Evolutionary conservation across 2,797 vertebrate genomes (phyloP), one percentile per base, ranked within the genome.

Genomic region (Nannoperca australis): DNA sequence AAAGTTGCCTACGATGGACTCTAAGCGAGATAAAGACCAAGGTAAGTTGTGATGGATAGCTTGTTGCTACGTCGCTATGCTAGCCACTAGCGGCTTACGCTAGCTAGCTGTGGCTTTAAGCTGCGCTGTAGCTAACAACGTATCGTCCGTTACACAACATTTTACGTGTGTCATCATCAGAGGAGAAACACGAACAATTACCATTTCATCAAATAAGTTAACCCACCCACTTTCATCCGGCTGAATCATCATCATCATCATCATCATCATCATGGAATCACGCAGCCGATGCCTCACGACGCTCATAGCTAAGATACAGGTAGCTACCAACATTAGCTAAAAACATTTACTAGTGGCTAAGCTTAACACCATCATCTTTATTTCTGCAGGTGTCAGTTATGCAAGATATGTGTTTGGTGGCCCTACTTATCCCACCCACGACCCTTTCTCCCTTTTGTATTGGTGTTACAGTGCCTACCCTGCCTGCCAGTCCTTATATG

Each of bases 21-120:
- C 75, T 0, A 96, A 95, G 87, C 93, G 94, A 74, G 95, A 96
- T 18, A 95, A 92, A 67, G 95, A 95, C 9, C 92, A 93, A 64
- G 96, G 96, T 96, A 85, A 94, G 95, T 91, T 87, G 64, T 40
- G 78, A 73, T 58, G 83, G 79, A 72, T 74, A 79, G 91, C 88
- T 91, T 92, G 92, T 90, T 93, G 91, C 91, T 89, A 91, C 67
- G 83, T 51, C 3, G 79, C 72, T 60, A 55, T 47, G 91, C 78
- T 92, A 93, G 70, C 88, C 60, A 30, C 15, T 76, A 81, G 82
- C 73, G 13, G 71, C 58, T 45, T 38, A n/a, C 50, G 88, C 84
- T 87, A 87, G 84, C 80, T 78, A 72, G 65, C 79, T 22, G 73
- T 4, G 60, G 38, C 38, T 45, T 49, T 22, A 8, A 50, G 72